Evolutionary conservation across 1,140 invertebrate species (phyloP), one percentile per base, ranked within the genome.

Genomic region (Drosophila nikananu): DNA sequence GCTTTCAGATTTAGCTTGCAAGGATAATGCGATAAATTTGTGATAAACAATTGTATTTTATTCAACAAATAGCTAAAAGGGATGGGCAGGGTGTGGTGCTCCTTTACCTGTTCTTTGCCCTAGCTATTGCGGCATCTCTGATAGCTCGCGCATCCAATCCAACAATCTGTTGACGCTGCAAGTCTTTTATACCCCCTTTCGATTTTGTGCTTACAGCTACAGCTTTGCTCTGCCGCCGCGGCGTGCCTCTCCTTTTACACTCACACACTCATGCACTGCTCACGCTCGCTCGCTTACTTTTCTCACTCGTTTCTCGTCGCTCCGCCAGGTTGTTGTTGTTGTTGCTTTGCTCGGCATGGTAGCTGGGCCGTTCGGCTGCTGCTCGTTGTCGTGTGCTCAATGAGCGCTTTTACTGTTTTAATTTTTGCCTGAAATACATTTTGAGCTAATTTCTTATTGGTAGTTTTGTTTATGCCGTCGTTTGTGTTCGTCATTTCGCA

Each of bases 401-500:
- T 80, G 73, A 83, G 81, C 66, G 71, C 72, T 84, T 83, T 80
- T 80, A 73, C 66, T 83, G 76, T 80, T 80, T 80, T 83, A 83
- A 84, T 83, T 83, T 83, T 80, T 83, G 81, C 81, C 81, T 84
- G 81, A 77, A 80, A 83, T 80, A 83, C 77, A 60, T 83, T 83
- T 83, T 83, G 81, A 83, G 81, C 77, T 83, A 83, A 83, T 84
- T 80, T 84, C 72, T 67, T 80, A 68, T 84, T 83, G 77, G 77
- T 84, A 83, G 81, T 84, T 83, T 83, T 83, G 81, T 80, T 84
- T 83, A 83, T 83, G 61, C 81, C 81, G 81, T 84, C 81, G 81
- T 63, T 83, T 83, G 81, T 79, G 82, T 80, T 75, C 80, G 81
- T 83, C 80, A 81, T 82, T 83, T 83, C 78, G 80, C 79, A 83